Percentiles rank a stretch among this genome's conserved stretches.
Evolutionary conservation across 2,797 vertebrate genomes (phyloP).

Genomic region (Trichosurus vulpecula): DNA sequence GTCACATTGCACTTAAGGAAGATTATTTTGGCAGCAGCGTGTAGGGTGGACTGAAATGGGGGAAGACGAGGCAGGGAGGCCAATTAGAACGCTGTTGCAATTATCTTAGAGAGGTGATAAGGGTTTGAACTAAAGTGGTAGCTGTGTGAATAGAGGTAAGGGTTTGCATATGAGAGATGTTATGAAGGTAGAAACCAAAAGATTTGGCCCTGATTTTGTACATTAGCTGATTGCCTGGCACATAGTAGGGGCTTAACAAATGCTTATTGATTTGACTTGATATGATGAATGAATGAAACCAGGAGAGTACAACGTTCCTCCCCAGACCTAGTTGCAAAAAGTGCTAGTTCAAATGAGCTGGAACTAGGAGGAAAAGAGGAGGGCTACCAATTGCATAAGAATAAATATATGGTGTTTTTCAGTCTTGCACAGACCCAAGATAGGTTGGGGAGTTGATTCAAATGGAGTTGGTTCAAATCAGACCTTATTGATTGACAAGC

Average conservation of each 20-base stretch:
- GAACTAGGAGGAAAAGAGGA: neutral
- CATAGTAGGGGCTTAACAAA: neutral
- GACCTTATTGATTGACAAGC: no score
- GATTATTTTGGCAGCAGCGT: neutral
- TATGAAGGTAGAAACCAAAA: no score
- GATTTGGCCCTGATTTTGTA: no score
- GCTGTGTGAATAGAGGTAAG: no score
- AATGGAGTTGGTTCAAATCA: neutral
- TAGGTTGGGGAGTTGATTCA: neutral
- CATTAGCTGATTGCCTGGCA: neutral
- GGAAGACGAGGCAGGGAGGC: no score
- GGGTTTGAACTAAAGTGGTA: no score
- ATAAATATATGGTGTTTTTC: neutral
- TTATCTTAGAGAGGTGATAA: no score
- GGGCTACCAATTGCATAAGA: neutral
- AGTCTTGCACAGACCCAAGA: neutral
- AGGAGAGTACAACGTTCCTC: neutral
- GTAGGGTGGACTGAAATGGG: neutral
- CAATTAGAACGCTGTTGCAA: no score
- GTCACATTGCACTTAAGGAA: neutral
- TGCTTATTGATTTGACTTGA: neutral
- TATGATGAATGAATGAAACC: neutral
- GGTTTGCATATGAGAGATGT: no score
- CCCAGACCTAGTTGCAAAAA: neutral
- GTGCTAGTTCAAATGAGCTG: neutral